Evolutionary conservation across 2,888 invertebrate genomes (phyloP), one percentile per base, ranked within the genome.

Genomic region (Portevinia maculata): DNA sequence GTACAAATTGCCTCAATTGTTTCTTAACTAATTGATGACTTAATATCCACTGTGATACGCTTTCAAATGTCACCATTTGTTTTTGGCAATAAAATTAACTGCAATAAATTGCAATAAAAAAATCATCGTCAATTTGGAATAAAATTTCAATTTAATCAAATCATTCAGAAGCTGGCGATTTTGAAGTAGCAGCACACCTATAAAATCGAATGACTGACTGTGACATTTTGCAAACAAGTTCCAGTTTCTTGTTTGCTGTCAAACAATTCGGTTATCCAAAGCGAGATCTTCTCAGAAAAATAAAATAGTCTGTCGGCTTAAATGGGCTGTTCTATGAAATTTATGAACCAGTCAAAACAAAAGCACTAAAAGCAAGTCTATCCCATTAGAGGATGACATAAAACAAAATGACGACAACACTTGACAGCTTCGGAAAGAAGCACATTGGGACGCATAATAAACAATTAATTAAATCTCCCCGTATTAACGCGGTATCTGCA

Each of bases 381-480:
- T 32, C 64, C 71, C 9, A 55, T 62, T 70, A 65, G 65, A 71
- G 15, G 32, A 53, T 30, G 44, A 55, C 30, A 44, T 46, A 60
- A 62, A 50, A 55, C 32, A 30, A 70, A 70, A 37, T 28, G 50
- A 55, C 37, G 50, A 64, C 41, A 30, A 57, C 28, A 28, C 67
- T 9, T 5, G 34, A 32, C 21, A 55, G 46, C 32, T 59, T 48
- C 73, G 64, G 50, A 1, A 64, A 24, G 50, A 60, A 60, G 44
- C 44, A 19, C 57, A 50, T 57, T 28, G 52, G 11, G 21, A 48
- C 55, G 48, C 67, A 69, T 75, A 75, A 69, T 44, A 69, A 75
- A 75, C 79, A 57, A 79, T 79, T 79, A 79, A 79, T 74, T 79
- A 75, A 64, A 74, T 50, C 48, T 65, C 34, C 48, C 65, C 69